Base-by-base conservation (phyloP, 2,888 invertebrate genomes). In the Nymphalis c-album region DNA sequence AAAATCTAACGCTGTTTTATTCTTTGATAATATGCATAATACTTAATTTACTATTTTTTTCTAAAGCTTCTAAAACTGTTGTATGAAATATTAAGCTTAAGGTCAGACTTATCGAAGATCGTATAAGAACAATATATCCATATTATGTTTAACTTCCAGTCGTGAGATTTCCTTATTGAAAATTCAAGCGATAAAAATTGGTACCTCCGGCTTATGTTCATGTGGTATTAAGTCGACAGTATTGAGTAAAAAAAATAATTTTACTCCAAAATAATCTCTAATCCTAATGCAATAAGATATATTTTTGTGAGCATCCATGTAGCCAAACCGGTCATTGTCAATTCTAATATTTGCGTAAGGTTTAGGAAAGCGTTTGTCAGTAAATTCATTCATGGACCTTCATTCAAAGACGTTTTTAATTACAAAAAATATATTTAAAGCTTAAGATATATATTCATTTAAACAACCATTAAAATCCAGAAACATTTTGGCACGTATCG, bases 321-420 rank as follows among this genome's bases (percentile, higher is more conserved):
- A 68, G 60, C 67, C 22, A 76, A 87, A 88, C 88, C 89, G 87
- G 88, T 88, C 80, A 64, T 73, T 74, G 81, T 80, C 83, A 79
- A 77, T 84, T 82, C 83, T 80, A 84, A 84, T 87, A 84, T 88
- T 88, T 87, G 86, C 87, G 79, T 84, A 81, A 82, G 79, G 81
- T 76, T 80, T 80, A 77, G 78, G 77, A 71, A 78, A 76, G 22
- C 60, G 71, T n/a, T 80, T 77, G 78, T 80, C 80, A 77, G 77
- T 73, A 74, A 76, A 75, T 71, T 77, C 75, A 86, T 88, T 87
- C 84, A 87, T 84, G 74, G 75, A 71, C 74, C 73, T 75, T 67
- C 48, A 73, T 72, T 35, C 62, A 53, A 53, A 45, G 35, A 20
- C 20, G 31, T 61, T 50, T 22, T 17, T 46, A n/a, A 45, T 40